Percentiles rank a stretch among this genome's conserved stretches.
Evolutionary conservation across 2,888 invertebrate genomes (phyloP).

Genomic region (Plagodis pulveraria): DNA sequence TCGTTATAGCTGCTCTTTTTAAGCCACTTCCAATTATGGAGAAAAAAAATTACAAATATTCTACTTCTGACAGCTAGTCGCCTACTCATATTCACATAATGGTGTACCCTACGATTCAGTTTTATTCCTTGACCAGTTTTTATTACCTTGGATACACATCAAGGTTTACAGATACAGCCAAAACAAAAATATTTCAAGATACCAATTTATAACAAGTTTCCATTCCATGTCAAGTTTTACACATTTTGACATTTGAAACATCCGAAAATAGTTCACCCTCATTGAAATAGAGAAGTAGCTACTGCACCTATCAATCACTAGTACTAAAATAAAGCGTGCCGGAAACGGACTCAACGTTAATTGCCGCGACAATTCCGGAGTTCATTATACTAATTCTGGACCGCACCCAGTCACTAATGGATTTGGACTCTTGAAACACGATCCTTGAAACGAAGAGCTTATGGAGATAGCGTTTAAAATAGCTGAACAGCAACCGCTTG

Average conservation of each 20-base stretch:
- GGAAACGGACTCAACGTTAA: constrained; percentile 64
- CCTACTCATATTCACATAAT: too few relatives aligned
- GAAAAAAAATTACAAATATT: too few relatives aligned
- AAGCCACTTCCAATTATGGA: too few relatives aligned
- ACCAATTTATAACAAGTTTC: too few relatives aligned
- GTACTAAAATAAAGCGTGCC: constrained; percentile 56
- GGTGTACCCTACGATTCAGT: background rate
- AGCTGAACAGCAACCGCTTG: constrained; percentile 16
- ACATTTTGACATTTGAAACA: constrained; percentile 2
- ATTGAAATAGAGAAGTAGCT: constrained; percentile 4
- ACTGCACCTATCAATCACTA: constrained; percentile 34
- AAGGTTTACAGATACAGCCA: too few relatives aligned
- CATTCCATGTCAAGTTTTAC: background rate
- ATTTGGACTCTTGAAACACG: constrained; percentile 36
- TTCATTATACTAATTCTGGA: constrained; percentile 67
- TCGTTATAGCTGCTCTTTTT: too few relatives aligned
- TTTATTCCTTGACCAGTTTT: background rate
- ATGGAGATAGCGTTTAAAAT: constrained; percentile 29
- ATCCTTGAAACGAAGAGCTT: constrained; percentile 32
- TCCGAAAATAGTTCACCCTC: constrained; percentile 27
- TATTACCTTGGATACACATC: background rate
- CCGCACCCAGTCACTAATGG: constrained; percentile 55
- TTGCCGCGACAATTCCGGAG: constrained; percentile 66
- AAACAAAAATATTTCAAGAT: too few relatives aligned
- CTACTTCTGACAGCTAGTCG: too few relatives aligned